Evolutionary conservation across 2,113 vertebrate genomes (phyloP).

Genomic region (Nipponia nippon): DNA sequence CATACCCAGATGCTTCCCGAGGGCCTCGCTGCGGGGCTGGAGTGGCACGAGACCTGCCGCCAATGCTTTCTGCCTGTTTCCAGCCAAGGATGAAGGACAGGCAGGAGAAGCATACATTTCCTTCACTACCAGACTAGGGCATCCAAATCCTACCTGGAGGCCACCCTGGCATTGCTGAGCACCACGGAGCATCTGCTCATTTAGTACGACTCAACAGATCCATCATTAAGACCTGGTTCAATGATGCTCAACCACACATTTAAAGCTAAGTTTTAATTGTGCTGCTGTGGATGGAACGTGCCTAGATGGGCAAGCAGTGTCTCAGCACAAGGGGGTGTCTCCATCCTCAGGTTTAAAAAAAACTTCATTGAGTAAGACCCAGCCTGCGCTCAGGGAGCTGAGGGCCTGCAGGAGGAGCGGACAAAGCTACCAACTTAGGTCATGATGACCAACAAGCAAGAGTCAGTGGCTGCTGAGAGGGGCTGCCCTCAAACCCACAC

Average conservation of each 20-base stretch:
- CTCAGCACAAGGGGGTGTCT: not conserved
- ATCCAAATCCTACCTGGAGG: not conserved
- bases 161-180: not conserved
- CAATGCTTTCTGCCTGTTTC: not conserved
- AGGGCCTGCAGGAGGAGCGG: not conserved
- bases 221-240: not conserved
- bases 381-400: not conserved
- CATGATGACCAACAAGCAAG: not conserved
- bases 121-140: not conserved
- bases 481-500: not conserved
- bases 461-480: not conserved
- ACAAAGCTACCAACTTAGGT: not conserved
- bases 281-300: not conserved
- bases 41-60: accelerated
- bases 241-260: accelerated
- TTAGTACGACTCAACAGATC: not conserved
- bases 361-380: not conserved
- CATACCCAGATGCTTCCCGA: not conserved
- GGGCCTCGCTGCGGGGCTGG: accelerated
- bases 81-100: not conserved
- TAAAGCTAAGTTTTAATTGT: not conserved
- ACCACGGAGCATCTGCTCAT: not conserved
- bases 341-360: not conserved
- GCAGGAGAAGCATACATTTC: not conserved
- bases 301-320: not conserved